Conservation (phyloP, 2,888 invertebrate species). For the Fissipunctia ypsillon region DNA sequence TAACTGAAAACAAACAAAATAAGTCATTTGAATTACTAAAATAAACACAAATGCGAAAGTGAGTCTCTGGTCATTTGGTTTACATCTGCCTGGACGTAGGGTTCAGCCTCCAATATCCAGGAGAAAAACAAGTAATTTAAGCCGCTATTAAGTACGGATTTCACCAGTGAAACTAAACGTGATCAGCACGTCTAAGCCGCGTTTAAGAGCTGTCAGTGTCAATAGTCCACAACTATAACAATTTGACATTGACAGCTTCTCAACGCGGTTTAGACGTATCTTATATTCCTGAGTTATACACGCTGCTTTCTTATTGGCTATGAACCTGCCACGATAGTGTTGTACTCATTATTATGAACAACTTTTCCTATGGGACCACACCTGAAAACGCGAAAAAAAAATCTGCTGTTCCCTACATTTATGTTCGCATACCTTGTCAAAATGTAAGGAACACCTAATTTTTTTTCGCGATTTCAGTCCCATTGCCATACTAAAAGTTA, state of each 20-base stretch:
- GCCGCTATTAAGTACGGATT: neutral
- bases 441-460: too few relatives aligned
- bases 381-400: too few relatives aligned
- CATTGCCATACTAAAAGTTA: too few relatives aligned
- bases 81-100: neutral
- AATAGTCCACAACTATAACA: neutral
- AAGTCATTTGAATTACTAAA: neutral
- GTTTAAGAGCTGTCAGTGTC: neutral
- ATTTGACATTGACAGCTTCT: neutral
- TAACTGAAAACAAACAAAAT: constrained; percentile 25
- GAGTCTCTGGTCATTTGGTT: neutral
- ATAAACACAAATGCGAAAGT: neutral
- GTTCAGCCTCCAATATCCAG: neutral
- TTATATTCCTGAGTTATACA: too few relatives aligned
- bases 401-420: too few relatives aligned
- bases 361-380: too few relatives aligned
- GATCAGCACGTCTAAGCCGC: neutral
- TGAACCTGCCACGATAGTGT: too few relatives aligned
- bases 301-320: too few relatives aligned
- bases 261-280: too few relatives aligned
- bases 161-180: neutral
- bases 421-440: too few relatives aligned
- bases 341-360: too few relatives aligned
- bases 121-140: neutral
- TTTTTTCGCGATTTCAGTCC: too few relatives aligned